phyloP scores from a whole-genome alignment of 2,797 vertebrate genomes.

The Oreochromis mossambicus region DNA sequence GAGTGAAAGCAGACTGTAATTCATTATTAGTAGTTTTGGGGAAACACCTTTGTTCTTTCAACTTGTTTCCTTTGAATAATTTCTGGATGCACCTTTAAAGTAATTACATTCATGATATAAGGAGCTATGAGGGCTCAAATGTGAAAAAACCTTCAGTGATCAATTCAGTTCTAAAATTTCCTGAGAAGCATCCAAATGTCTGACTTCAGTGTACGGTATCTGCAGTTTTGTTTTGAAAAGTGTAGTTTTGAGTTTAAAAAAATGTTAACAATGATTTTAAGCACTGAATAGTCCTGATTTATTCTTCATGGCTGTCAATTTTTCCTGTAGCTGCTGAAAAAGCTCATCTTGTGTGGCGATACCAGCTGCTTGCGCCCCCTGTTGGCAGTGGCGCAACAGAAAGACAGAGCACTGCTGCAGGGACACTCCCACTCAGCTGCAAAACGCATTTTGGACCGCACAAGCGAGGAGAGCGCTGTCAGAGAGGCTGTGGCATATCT shows the following conservation, averaged over 20 bases:
- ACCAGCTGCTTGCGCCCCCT: conserved; percentile 85
- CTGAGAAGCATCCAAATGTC: background rate
- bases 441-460: conserved; percentile 75
- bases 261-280: background rate
- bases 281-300: background rate
- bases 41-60: background rate
- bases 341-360: conserved; percentile 82
- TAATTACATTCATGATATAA: background rate
- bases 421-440: conserved; percentile 82
- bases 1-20: background rate
- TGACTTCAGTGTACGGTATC: background rate
- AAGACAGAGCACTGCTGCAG: conserved; percentile 81
- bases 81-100: background rate
- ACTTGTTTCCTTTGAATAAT: background rate
- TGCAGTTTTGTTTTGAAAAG: background rate
- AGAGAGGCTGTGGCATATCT: conserved; percentile 89
- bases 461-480: conserved; percentile 61
- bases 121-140: background rate
- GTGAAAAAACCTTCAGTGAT: background rate
- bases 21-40: background rate
- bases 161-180: background rate
- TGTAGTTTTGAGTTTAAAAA: background rate
- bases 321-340: conserved; percentile 83
- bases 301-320: background rate
- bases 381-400: conserved; percentile 77